Base-by-base conservation (phyloP, 1,140 invertebrate species). In the Probaryconus sp. region DNA sequence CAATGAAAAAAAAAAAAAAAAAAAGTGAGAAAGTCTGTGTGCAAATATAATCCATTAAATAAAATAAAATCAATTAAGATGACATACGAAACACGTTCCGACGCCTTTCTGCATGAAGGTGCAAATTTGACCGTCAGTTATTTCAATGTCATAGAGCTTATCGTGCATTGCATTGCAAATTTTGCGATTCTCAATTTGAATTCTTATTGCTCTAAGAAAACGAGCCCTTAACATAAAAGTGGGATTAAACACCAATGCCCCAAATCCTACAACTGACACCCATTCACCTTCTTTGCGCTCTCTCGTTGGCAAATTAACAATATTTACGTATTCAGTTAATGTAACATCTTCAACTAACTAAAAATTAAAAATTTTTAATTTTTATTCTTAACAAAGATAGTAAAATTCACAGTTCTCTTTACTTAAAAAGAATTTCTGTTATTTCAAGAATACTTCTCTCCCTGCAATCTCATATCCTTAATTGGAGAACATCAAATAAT, bases 71-170 rank as follows among this genome's bases (percentile, higher is more conserved):
- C n/a, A n/a, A n/a, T n/a, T n/a, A n/a, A n/a, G n/a, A n/a, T n/a
- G n/a, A 40, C 37, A 31, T 13, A 56, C 51, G 10, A 30, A n/a
- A 43, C 51, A 56, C 9, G 38, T 42, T 42, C 51, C 51, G 21
- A 43, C 17, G 4, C 38, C 38, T n/a, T 7, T 18, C 5, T 14
- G 20, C 1, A 5, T 7, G 17, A 13, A 43, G 2, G 51, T 56
- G 10, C 51, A 56, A 56, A 56, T n/a, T 31, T 42, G 37, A 18
- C 51, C 51, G 0, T 1, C 2, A 10, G 9, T 2, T 1, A 56
- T 9, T 18, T 3, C 10, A 3, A 10, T 14, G 7, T 20, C 13
- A 7, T 3, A 28, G 0, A 42, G 1, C 14, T 10, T 11, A 30
- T 11, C 24, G 10, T 51, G 48, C 1, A 6, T 30, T n/a, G 9